Base-by-base conservation (phyloP, 2,797 vertebrate species). In the Lithobates sylvaticus region DNA sequence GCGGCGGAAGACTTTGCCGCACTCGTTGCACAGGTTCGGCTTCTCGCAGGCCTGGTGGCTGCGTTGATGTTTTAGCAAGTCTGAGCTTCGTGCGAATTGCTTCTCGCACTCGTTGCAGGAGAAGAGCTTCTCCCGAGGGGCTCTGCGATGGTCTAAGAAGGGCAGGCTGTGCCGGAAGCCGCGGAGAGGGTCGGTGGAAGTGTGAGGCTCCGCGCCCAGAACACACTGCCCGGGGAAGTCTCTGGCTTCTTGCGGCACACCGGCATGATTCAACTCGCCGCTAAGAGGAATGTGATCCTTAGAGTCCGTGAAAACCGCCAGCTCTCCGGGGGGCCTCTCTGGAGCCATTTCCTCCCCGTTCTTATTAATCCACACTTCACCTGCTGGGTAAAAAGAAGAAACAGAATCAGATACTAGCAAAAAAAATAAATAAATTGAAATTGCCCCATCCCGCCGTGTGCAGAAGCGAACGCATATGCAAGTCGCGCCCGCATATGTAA, bases 1-100 rank as follows among this genome's bases (percentile, higher is more conserved):
- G 76, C 91, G 90, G 80, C 90, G 92, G 88, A 93, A 93, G 85
- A 91, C 90, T 86, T 93, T 93, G 54, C 92, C 92, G 0, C 92
- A 93, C 47, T 91, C 92, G 1, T 91, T 91, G 86, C 92, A 93
- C 78, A 93, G 90, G 80, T 91, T 92, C 0, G 92, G 88, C 76
- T 92, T 92, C 85, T 92, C 92, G 0, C 90, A 91, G 1, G 74
- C 75, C 89, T 90, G 0, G 91, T 78, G 0, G 90, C 91, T 74
- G 89, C 39, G 70, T 44, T 84, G 91, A 65, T 91, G 91, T 58
- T 92, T 91, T 36, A 91, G 91, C 82, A 93, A 83, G 27, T 93
- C 92, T 3, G 83, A 85, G 77, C 36, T 84, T 5, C 87, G 83
- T 2, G 83, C 77, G 65, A 88, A 88, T 7, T 78, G 72, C 29